A percentile compares a stretch with the other conserved stretches of the same genome.
Conservation (phyloP, 1,140 invertebrate species). For the Tetramorium alpestre region DNA sequence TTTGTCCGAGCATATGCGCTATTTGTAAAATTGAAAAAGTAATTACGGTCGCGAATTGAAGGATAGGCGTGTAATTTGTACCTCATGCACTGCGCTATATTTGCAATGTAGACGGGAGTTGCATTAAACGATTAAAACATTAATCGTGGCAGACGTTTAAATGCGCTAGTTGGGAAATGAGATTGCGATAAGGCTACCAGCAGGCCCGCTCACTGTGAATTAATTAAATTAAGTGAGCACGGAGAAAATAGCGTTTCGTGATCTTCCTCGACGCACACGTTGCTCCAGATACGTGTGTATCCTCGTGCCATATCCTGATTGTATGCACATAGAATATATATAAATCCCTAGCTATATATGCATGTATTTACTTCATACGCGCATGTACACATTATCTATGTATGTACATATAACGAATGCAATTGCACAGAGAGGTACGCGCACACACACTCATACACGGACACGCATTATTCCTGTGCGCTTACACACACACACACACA, state of each 20-base stretch:
- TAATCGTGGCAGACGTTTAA: neutral
- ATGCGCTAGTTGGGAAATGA: neutral
- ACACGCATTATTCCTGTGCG: slow-evolving; percentile 37
- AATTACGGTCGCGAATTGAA: neutral
- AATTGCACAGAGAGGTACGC: slow-evolving; percentile 21
- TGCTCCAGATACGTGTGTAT: neutral
- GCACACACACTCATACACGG: slow-evolving; percentile 42
- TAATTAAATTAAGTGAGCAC: slow-evolving; percentile 24
- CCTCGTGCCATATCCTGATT: slow-evolving; percentile 5
- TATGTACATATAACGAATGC: slow-evolving; percentile 22
- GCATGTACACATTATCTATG: neutral
- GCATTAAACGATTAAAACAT: slow-evolving; percentile 13
- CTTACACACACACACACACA: slow-evolving; percentile 51
- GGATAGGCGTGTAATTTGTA: neutral
- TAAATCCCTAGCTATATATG: slow-evolving; percentile 18
- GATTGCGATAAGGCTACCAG: neutral
- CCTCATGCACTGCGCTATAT: neutral
- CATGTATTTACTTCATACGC: slow-evolving; percentile 33
- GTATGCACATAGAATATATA: neutral
- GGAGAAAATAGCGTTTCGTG: slow-evolving; percentile 35
- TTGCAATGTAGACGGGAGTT: neutral
- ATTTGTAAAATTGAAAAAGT: neutral
- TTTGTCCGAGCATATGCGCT: neutral
- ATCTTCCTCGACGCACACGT: slow-evolving; percentile 40
- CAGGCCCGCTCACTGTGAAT: neutral